Base-by-base conservation (phyloP, 1,140 invertebrate species). In the Episyrphus balteatus region DNA sequence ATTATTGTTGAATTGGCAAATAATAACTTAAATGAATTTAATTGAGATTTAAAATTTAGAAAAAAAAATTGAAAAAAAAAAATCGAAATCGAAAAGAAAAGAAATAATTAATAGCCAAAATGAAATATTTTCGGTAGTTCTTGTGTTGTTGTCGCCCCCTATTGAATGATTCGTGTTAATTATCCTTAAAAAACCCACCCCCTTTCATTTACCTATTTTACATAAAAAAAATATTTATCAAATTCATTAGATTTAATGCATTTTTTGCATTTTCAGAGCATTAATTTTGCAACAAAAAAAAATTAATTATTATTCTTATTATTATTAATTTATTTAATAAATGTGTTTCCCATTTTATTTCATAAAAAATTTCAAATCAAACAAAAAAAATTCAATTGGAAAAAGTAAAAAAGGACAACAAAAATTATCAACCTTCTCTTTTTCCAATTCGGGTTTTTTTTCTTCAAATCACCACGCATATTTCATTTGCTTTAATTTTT, bases 131-230 rank as follows among this genome's bases (percentile, higher is more conserved):
- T 49, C 42, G 48, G 7, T 12, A 45, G 26, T 45, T 34, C 42
- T 36, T 49, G 37, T 50, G 43, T 46, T 43, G 42, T 43, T 50
- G 48, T 50, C 48, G 48, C 48, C 48, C 48, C 48, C 48, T 50
- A 50, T 50, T 50, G 21, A 50, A 43, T 43, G 17, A 43, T 43
- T 43, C 42, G 42, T 43, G 42, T 43, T 43, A 17, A 26, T 26
- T 26, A 26, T 26, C 21, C 21, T 5, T 12, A 36, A 36, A 36
- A 36, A n/a, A 3, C 34, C 14, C 14, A n/a, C 14, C 34, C 14
- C 14, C 14, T 15, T n/a, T n/a, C 34, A n/a, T 36, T 12, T 41
- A 15, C 39, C 15, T 14, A 5, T 15, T 41, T 21, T 5, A 18
- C 17, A 41, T 41, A 5, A 7, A 41, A 19, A 41, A 15, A 41